These are phyloP conservation scores for Lagria hirta DNA, from an alignment of 2,888 invertebrate genomes.

Conservation along the genomic window DNA sequence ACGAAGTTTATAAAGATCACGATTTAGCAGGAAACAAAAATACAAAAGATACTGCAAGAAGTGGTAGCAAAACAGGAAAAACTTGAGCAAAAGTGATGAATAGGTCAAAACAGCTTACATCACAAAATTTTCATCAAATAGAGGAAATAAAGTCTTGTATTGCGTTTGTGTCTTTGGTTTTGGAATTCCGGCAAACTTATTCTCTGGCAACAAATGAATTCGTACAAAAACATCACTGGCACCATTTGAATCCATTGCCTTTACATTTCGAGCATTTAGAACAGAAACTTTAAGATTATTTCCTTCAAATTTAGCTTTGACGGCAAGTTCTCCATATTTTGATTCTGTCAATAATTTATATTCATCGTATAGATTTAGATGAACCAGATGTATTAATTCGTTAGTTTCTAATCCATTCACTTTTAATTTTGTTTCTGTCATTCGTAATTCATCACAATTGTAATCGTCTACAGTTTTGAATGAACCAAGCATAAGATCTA, in stretches of 20 bases:
- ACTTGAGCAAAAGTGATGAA: too few species aligned
- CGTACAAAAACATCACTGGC: constrained; percentile 92
- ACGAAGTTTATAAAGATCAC: too few species aligned
- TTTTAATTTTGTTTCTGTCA: constrained; percentile 71
- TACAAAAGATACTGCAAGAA: too few species aligned
- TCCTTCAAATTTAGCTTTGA: constrained; percentile 71
- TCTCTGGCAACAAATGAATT: constrained; percentile 80
- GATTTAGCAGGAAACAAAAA: too few species aligned
- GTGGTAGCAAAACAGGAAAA: too few species aligned
- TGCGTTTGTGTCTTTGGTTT: constrained; percentile 89
- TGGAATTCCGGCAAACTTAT: constrained; percentile 72
- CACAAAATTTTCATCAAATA: constrained; percentile 92
- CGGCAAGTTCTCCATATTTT: constrained; percentile 75
- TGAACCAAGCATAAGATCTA: constrained; percentile 82
- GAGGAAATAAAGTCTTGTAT: constrained; percentile 88
- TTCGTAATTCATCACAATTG: constrained; percentile 64
- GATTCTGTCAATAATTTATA: constrained; percentile 66
- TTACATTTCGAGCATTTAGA: constrained; percentile 85
- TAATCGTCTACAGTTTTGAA: constrained; percentile 69
- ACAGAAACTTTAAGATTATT: constrained; percentile 78
- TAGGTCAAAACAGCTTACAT: constrained; percentile 77
- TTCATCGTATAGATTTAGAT: constrained; percentile 63
- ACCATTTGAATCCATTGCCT: constrained; percentile 88
- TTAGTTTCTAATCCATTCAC: constrained; percentile 87
- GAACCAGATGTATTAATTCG: constrained; percentile 74